Evolutionary conservation across 2,113 vertebrate species (phyloP), one percentile per base, ranked within the genome.

Genomic region (Guaruba guarouba): DNA sequence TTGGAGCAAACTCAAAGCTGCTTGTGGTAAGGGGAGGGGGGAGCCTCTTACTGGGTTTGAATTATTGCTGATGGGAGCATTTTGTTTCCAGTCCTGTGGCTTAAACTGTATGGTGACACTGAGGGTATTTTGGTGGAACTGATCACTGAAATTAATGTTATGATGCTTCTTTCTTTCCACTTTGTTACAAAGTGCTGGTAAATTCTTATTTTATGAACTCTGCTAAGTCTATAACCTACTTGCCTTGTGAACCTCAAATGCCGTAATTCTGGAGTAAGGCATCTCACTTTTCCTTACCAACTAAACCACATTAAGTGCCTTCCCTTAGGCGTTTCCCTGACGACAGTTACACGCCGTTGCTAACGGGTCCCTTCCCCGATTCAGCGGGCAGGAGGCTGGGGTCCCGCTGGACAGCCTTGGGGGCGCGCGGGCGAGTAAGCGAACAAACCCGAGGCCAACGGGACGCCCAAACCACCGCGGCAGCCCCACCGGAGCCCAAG

Each of bases 341-440:
- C 6, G 41, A 11, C 31, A 4, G 75, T 8, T 9, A 41, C 62
- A 7, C 25, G 9, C 71, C 51, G 49, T 13, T 17, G 44, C 86
- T 5, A 13, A 5, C 44, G 1, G 49, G 37, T 3, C 44, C 35
- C 41, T 24, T 7, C n/a, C 67, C 2, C 3, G 25, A 17, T 7
- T 39, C 25, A 3, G 27, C 49, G 18, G 49, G 37, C 39, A 5
- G 55, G 43, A 28, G 4, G 31, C 28, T 35, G 27, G 14, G 52
- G 18, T 52, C 52, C 25, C 31, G 33, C 51, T 6, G 27, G 25
- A 39, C 57, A 35, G 41, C 23, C 31, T 3, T 61, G 27, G 27
- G 17, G 12, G 10, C 18, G 4, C 7, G 6, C 23, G 18, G 41
- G 1, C 3, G 2, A 8, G 2, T 1, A 9, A 11, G 9, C 2